Conservation (phyloP, 2,113 vertebrate genomes). For the Motacilla tschutschensis region DNA sequence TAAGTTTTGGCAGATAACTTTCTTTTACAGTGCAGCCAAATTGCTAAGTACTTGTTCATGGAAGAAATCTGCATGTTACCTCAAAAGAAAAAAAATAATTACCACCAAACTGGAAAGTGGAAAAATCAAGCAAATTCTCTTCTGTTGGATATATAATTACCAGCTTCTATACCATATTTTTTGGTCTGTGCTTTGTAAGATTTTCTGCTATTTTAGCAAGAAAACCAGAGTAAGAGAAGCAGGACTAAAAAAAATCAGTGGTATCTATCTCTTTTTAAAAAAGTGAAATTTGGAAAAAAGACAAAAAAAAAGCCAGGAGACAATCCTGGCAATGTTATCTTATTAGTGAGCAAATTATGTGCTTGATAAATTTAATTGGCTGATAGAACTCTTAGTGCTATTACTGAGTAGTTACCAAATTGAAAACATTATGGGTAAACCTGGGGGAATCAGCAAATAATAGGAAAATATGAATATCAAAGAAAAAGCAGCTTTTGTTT, state of each 20-base stretch:
- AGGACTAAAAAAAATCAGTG: slow-evolving; percentile 6
- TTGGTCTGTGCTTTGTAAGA: not conserved
- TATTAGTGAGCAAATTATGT: slow-evolving; percentile 67
- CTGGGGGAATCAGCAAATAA: slow-evolving; percentile 66
- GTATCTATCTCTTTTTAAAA: not conserved
- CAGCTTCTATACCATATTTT: not conserved
- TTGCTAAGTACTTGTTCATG: not conserved
- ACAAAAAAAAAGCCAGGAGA: slow-evolving; percentile 21
- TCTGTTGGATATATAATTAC: not conserved
- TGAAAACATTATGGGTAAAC: slow-evolving; percentile 69
- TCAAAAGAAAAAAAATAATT: not conserved
- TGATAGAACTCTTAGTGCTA: slow-evolving; percentile 66
- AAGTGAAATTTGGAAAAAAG: slow-evolving; percentile 36
- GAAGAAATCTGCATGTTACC: not conserved
- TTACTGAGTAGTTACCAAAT: slow-evolving; percentile 73
- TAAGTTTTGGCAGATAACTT: not conserved
- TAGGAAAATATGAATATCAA: slow-evolving; percentile 63
- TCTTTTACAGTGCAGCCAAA: not conserved
- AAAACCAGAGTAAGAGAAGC: not conserved
- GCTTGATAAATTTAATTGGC: slow-evolving; percentile 79
- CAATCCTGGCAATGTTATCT: slow-evolving; percentile 59
- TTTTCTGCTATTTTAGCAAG: not conserved
- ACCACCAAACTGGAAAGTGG: not conserved
- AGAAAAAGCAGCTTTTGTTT: slow-evolving; percentile 58
- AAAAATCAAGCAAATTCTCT: not conserved